These are phyloP conservation scores for Miichthys miiuy DNA, from an alignment of 2,797 vertebrate species.

Conservation along the genomic window DNA sequence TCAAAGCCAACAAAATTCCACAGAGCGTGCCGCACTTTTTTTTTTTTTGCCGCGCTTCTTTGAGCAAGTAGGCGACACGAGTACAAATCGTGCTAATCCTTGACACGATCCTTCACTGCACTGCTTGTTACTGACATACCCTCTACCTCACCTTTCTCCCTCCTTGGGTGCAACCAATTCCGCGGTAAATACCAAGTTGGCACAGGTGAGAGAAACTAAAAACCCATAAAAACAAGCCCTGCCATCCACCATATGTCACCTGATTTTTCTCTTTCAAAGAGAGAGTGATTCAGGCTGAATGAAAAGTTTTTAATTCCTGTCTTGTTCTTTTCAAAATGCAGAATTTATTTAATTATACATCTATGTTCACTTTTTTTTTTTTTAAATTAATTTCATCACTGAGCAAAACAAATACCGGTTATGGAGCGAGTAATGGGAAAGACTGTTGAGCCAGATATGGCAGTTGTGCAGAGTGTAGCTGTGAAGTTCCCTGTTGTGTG, in stretches of 20 bases:
- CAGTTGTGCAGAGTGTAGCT: slow-evolving; percentile 33
- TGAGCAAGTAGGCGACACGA: slow-evolving; percentile 15
- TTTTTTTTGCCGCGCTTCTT: neutral
- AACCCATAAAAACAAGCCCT: neutral
- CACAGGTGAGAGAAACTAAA: slow-evolving; percentile 13
- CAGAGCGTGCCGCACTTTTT: neutral
- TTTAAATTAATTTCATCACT: neutral
- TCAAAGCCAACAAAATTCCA: neutral
- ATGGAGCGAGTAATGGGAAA: neutral
- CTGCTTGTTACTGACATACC: slow-evolving; percentile 22
- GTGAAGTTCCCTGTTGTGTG: slow-evolving; percentile 41
- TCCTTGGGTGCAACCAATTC: slow-evolving; percentile 22
- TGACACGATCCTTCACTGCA: slow-evolving; percentile 27
- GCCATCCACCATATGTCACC: neutral
- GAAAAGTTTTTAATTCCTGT: neutral
- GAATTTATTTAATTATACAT: neutral
- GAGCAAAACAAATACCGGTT: slow-evolving; percentile 4
- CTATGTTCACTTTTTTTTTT: neutral
- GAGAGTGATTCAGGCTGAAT: neutral
- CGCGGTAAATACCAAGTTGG: neutral
- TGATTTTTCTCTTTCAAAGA: neutral
- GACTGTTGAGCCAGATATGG: slow-evolving; percentile 27
- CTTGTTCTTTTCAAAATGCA: neutral
- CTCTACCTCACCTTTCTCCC: slow-evolving; percentile 37
- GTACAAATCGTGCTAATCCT: slow-evolving; percentile 37